These are phyloP conservation scores for Pterois miles DNA, from an alignment of 2,797 vertebrate species.

Conservation along the genomic window DNA sequence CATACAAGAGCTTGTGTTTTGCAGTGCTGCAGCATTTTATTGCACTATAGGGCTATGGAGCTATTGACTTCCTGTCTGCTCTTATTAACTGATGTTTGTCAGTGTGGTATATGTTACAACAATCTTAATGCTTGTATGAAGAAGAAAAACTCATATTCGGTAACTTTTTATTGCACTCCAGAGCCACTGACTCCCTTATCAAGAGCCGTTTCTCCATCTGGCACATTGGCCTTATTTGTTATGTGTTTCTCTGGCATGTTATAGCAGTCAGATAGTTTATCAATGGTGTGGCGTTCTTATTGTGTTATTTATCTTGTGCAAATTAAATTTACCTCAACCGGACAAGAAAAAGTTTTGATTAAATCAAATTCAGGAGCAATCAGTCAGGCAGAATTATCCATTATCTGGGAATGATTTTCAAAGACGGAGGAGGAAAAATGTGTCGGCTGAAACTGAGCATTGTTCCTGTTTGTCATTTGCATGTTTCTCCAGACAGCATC, in stretches of 20 bases:
- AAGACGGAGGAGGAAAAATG: slow-evolving; percentile 2
- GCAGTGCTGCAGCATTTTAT: slow-evolving; percentile 33
- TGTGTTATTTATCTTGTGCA: slow-evolving; percentile 30
- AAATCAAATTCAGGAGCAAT: slow-evolving; percentile 35
- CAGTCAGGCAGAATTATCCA: neutral
- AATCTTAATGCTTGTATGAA: slow-evolving; percentile 20
- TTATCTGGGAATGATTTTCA: neutral
- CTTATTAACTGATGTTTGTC: slow-evolving; percentile 49
- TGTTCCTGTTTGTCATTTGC: neutral
- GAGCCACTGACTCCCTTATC: slow-evolving; percentile 7
- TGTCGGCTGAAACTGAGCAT: neutral
- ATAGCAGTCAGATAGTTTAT: neutral
- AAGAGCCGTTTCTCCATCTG: neutral
- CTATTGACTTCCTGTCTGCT: slow-evolving; percentile 49
- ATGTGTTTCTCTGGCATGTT: neutral
- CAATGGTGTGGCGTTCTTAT: neutral
- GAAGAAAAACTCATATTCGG: slow-evolving; percentile 8
- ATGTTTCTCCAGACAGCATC: neutral
- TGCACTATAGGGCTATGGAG: slow-evolving; percentile 10
- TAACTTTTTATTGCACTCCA: slow-evolving; percentile 38
- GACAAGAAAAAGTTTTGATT: slow-evolving; percentile 13
- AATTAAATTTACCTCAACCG: slow-evolving; percentile 4
- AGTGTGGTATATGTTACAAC: neutral
- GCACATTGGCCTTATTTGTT: slow-evolving; percentile 4
- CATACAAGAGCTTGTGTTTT: slow-evolving; percentile 3